Base-by-base conservation (phyloP, 2,888 invertebrate genomes). In the Tanytarsus gracilentus region DNA sequence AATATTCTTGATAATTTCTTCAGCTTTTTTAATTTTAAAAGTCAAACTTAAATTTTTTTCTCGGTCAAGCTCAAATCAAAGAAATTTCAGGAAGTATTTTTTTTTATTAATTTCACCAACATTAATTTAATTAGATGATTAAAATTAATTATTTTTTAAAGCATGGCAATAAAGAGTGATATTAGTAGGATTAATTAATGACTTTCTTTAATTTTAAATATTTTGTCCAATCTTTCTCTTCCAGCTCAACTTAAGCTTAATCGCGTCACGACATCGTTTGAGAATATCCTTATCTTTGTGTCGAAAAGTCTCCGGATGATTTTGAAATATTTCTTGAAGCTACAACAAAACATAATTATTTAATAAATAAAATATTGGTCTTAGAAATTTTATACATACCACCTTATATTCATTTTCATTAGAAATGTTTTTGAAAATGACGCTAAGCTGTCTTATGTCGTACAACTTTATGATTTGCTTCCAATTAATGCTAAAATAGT, bases 391-490 rank as follows among this genome's bases (percentile, higher is more conserved):
- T 51, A 11, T 25, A 55, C 53, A 55, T 40, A 61, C 61, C 23
- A 58, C 55, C 39, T 61, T 50, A 30, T 49, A 61, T 29, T 61
- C 61, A 40, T 50, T 58, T 29, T 61, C 61, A 50, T 49, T 50
- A 23, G 61, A 61, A 29, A 61, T 61, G 2, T 49, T 49, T 21
- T 58, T 49, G 16, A 61, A 61, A 27, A 61, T 56, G 11, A 58
- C 50, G 21, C 33, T 39, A 27, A 61, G 14, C n/a, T 61, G 30
- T 5, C 29, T 56, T 2, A 61, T 27, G 27, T 56, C 56, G 14
- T 36, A 50, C 3, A 27, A 11, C n/a, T 56, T 36, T 9, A 56
- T 56, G 8, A 61, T 29, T 14, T 29, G 23, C 27, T 50, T 26
- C 59, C 62, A 62, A 18, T 40, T 59, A 3, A 52, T 49, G 3